Evolutionary conservation across 2,888 invertebrate genomes (phyloP).

Genomic region (Cataglyphis albicans): DNA sequence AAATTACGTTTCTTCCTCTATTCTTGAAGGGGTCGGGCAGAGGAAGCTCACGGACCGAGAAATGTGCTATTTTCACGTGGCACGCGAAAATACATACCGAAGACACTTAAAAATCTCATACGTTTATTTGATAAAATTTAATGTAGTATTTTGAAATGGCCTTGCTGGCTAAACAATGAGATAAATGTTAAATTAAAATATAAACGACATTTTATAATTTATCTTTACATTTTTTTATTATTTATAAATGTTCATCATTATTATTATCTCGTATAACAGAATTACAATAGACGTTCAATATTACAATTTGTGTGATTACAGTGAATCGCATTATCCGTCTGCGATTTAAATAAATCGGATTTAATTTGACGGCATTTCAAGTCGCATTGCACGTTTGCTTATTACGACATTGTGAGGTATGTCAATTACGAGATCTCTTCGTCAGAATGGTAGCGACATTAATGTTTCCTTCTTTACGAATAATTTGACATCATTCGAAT

Average conservation of each 20-base stretch:
- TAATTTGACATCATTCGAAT: conserved; percentile 39
- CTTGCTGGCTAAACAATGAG: too few species aligned
- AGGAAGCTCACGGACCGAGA: conserved; percentile 24
- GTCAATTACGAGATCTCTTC: conserved; percentile 38
- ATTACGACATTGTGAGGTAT: conserved; percentile 8
- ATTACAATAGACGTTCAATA: background rate
- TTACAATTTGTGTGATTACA: background rate
- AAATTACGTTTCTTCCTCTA: conserved; percentile 41
- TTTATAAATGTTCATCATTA: background rate
- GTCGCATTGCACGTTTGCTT: background rate
- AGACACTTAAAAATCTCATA: background rate
- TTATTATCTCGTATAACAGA: background rate
- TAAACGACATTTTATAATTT: background rate
- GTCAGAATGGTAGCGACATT: conserved; percentile 9
- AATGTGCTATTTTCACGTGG: conserved; percentile 33
- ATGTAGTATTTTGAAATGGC: background rate
- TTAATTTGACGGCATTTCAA: background rate
- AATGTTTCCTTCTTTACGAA: conserved; percentile 42
- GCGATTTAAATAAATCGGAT: background rate
- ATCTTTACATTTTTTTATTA: background rate
- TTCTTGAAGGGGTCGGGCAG: background rate
- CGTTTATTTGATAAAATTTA: background rate
- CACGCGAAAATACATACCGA: background rate
- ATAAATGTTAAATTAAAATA: background rate
- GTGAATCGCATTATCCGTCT: background rate